Conservation (phyloP, 2,113 vertebrate species). For the Pelecanoides urinatrix region DNA sequence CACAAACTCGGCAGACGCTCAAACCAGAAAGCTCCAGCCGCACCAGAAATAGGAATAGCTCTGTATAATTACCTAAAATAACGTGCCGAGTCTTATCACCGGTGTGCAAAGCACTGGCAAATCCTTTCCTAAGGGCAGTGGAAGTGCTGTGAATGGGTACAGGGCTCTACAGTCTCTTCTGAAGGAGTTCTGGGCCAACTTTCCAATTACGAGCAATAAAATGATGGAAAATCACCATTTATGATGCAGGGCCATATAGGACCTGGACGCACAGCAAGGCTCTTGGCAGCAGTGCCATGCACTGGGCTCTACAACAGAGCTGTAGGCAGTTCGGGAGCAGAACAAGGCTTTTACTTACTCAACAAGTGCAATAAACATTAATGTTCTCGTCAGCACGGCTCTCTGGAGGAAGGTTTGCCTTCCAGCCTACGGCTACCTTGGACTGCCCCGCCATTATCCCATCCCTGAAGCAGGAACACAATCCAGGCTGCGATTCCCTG, state of each 20-base stretch:
- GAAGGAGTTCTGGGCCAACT: neutral
- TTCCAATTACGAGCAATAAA: neutral
- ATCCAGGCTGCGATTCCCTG: neutral
- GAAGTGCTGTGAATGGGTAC: neutral
- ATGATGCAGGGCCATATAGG: neutral
- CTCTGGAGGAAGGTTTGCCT: neutral
- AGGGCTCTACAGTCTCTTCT: neutral
- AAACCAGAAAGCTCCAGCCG: neutral
- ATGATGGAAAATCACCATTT: neutral
- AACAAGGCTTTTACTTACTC: slow-evolving; percentile 1
- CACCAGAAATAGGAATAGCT: slow-evolving; percentile 3
- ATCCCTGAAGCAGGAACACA: rapidly evolving
- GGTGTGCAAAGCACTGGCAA: neutral
- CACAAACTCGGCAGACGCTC: neutral
- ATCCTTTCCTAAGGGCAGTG: neutral
- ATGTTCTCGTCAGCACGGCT: neutral
- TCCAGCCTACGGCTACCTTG: neutral
- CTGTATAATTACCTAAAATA: slow-evolving; percentile 15
- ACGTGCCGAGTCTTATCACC: neutral
- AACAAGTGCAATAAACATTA: neutral
- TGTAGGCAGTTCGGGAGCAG: neutral
- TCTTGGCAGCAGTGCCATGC: neutral
- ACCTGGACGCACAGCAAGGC: neutral
- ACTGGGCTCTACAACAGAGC: rapidly evolving
- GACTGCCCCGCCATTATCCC: neutral